Base-by-base conservation (phyloP, 2,888 invertebrate genomes). In the Lepidocyrtoides sp. region DNA sequence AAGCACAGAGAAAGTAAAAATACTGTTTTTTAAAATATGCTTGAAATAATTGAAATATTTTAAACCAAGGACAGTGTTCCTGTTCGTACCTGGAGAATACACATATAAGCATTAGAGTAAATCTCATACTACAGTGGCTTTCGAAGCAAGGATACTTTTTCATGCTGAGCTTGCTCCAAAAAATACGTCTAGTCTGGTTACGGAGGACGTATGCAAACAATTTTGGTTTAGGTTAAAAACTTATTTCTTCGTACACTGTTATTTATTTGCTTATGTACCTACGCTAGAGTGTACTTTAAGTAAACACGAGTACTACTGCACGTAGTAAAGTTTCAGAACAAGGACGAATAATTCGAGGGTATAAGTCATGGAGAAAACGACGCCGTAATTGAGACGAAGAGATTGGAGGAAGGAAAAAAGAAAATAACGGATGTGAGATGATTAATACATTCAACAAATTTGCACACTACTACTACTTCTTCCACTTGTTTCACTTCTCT, bases 401-500 rank as follows among this genome's bases (percentile, higher is more conserved):
- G 86, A 86, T 86, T 77, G 86, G 86, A 86, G 86, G 77, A 86
- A 77, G 63, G 86, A 23, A 77, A 86, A 77, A 86, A 57, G 63
- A 66, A 75, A 86, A 86, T 86, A 86, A 86, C 86, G 86, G 86
- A 86, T 77, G 86, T 75, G 48, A 29, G 86, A 86, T 86, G 86
- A 86, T 86, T 86, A 77, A 86, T 86, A 86, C 77, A 29, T 86
- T 44, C 44, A 44, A 32, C 75, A 77, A 77, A 8, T 60, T 63
- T 77, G 20, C 77, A 77, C 48, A 48, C 60, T n/a, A n/a, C n/a
- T n/a, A n/a, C n/a, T n/a, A n/a, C n/a, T 63, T 14, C 23, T 26
- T 2, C 20, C 63, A 63, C 3, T 63, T 26, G 2, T 23, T 10
- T 63, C 29, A 7, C 5, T 41, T 41, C 41, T 41, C 10, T 4